Percentiles rank a stretch among this genome's conserved stretches.
phyloP scores from a whole-genome alignment of 2,113 vertebrate species.

The Microcebus ravelobensis region DNA sequence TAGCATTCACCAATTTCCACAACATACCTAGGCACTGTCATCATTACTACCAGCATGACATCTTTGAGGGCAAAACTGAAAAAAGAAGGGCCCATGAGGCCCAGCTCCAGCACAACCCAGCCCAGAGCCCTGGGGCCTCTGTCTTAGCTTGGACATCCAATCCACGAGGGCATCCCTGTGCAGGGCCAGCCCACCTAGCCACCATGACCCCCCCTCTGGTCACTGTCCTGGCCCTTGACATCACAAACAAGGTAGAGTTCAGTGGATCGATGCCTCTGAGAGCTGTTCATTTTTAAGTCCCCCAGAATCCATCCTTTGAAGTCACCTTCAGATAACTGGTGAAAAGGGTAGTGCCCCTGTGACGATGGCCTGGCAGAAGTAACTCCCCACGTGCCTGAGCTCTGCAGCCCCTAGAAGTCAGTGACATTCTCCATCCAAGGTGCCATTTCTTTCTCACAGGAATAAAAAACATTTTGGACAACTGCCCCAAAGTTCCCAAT shows the following conservation, averaged over 20 bases:
- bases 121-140: not conserved
- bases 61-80: not conserved
- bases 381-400: not conserved
- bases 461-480: constrained; percentile 95
- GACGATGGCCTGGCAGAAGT: not conserved
- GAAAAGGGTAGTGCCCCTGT: not conserved
- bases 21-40: not conserved
- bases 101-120: not conserved
- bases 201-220: not conserved
- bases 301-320: not conserved
- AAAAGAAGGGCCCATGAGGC: not conserved
- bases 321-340: not conserved
- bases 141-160: too few relatives aligned
- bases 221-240: not conserved
- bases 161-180: not conserved
- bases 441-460: constrained; percentile 83
- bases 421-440: not conserved
- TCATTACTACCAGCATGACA: not conserved
- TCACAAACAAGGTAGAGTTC: not conserved
- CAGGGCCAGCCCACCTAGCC: not conserved
- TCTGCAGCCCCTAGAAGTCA: not conserved
- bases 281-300: not conserved
- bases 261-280: not conserved
- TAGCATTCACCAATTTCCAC: not conserved
- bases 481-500: constrained; percentile 94